phyloP scores from a whole-genome alignment of 2,888 invertebrate genomes.

The Microctonus brassicae region DNA sequence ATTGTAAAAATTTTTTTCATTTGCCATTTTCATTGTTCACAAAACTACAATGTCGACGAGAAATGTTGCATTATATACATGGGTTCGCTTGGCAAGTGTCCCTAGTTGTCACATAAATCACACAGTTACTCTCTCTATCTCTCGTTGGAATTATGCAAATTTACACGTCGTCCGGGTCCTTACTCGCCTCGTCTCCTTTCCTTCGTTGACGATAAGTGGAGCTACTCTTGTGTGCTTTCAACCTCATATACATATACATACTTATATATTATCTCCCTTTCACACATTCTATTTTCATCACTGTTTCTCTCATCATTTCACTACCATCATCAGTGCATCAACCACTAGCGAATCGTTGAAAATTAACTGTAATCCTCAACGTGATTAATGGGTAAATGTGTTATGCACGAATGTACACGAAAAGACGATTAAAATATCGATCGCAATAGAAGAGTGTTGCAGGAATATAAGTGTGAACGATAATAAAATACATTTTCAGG shows the following conservation, averaged over 20 bases:
- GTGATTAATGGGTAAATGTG: background rate
- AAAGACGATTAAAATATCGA: background rate
- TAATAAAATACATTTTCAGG: too few relatives aligned
- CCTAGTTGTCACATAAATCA: constrained; percentile 54
- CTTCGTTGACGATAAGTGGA: constrained; percentile 39
- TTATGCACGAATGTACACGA: background rate
- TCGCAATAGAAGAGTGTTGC: too few relatives aligned
- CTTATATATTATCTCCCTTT: too few relatives aligned
- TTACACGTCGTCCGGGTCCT: constrained; percentile 27
- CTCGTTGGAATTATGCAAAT: constrained; percentile 56
- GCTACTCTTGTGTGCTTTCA: constrained; percentile 31
- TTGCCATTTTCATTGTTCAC: background rate
- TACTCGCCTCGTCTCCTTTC: constrained; percentile 18
- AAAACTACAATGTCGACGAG: constrained; percentile 13
- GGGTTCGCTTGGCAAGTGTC: constrained; percentile 47
- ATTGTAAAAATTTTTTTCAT: background rate
- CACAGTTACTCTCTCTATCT: constrained; percentile 5
- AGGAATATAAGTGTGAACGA: too few relatives aligned
- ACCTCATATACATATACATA: constrained; percentile 2
- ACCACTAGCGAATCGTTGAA: constrained; percentile 36
- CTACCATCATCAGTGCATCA: constrained; percentile 29
- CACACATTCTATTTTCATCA: too few relatives aligned
- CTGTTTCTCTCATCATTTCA: background rate
- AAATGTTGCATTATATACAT: constrained; percentile 22
- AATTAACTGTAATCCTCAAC: constrained; percentile 34